phyloP scores from a whole-genome alignment of 2,888 invertebrate genomes.

The Lasius platythorax region DNA sequence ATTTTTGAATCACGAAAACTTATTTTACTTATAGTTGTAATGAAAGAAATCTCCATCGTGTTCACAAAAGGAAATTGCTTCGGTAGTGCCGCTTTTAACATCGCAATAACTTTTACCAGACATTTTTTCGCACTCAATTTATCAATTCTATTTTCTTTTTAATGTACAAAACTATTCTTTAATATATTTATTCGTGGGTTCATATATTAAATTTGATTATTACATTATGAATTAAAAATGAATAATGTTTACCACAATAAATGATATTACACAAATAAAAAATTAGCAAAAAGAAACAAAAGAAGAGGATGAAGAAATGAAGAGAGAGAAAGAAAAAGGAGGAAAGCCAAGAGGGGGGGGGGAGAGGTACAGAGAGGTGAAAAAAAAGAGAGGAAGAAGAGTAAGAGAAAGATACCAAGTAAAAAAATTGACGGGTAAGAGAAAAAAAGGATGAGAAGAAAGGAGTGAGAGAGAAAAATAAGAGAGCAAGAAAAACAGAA shows the following conservation, averaged over 20 bases:
- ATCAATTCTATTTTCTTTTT: slow-evolving; percentile 32
- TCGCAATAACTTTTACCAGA: slow-evolving; percentile 50
- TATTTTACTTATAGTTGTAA: not conserved
- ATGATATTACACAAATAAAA: not conserved
- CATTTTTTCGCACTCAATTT: slow-evolving; percentile 15
- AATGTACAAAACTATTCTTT: not conserved
- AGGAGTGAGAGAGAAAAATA: too few relatives aligned
- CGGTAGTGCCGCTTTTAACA: slow-evolving; percentile 19
- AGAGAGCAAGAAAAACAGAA: not conserved
- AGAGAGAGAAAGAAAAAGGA: not conserved
- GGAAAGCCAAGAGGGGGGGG: not conserved
- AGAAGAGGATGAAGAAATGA: not conserved
- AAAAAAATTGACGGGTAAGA: too few relatives aligned
- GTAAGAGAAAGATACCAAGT: too few relatives aligned
- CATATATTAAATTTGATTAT: not conserved
- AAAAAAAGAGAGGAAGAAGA: too few relatives aligned
- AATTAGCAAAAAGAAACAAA: not conserved
- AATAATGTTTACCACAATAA: not conserved
- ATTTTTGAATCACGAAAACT: not conserved
- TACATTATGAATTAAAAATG: slow-evolving; percentile 11
- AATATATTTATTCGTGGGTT: not conserved
- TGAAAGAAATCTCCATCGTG: not conserved
- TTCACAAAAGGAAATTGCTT: slow-evolving; percentile 38
- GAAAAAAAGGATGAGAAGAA: too few relatives aligned
- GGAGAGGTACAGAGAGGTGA: not conserved